These are phyloP conservation scores for Moxostoma hubbsi DNA, from an alignment of 2,797 vertebrate genomes.

Conservation along the genomic window DNA sequence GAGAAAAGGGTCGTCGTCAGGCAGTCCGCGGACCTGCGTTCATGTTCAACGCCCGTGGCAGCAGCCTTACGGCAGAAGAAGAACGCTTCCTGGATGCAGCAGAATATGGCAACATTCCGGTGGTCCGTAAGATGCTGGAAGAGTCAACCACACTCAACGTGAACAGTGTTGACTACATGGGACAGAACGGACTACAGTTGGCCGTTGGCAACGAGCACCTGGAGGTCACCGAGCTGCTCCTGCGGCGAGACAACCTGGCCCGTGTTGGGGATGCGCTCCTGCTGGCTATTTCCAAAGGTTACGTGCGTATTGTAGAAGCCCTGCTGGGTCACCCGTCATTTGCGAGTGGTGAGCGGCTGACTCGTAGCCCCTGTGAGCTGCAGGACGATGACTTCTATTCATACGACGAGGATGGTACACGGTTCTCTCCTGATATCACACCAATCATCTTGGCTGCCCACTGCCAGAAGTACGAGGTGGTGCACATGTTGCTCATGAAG, in stretches of 20 bases:
- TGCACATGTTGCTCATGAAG: constrained; percentile 86
- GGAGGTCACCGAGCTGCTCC: constrained; percentile 87
- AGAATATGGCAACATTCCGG: constrained; percentile 89
- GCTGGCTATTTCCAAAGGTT: constrained; percentile 89
- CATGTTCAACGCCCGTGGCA: constrained; percentile 85
- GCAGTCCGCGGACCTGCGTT: constrained; percentile 85
- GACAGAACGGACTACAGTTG: constrained; percentile 88
- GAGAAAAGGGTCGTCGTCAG: constrained; percentile 87
- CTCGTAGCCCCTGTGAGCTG: constrained; percentile 85
- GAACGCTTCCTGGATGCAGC: constrained; percentile 87
- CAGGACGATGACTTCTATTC: constrained; percentile 90
- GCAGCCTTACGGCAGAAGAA: constrained; percentile 83
- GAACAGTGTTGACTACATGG: constrained; percentile 92
- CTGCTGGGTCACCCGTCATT: constrained; percentile 87
- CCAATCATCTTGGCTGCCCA: constrained; percentile 88
- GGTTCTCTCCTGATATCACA: constrained; percentile 90
- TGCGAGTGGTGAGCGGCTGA: constrained; percentile 79
- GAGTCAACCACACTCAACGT: constrained; percentile 84
- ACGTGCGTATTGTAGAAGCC: constrained; percentile 88
- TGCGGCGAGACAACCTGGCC: constrained; percentile 86
- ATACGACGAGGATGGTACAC: constrained; percentile 88
- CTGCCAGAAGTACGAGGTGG: constrained; percentile 90
- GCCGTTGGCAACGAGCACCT: constrained; percentile 90
- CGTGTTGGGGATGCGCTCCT: constrained; percentile 88
- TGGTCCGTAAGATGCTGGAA: constrained; percentile 89